Percentiles rank a stretch among this genome's conserved stretches.
phyloP scores from a whole-genome alignment of 2,888 invertebrate genomes.

The Himalopsyche japonica region DNA sequence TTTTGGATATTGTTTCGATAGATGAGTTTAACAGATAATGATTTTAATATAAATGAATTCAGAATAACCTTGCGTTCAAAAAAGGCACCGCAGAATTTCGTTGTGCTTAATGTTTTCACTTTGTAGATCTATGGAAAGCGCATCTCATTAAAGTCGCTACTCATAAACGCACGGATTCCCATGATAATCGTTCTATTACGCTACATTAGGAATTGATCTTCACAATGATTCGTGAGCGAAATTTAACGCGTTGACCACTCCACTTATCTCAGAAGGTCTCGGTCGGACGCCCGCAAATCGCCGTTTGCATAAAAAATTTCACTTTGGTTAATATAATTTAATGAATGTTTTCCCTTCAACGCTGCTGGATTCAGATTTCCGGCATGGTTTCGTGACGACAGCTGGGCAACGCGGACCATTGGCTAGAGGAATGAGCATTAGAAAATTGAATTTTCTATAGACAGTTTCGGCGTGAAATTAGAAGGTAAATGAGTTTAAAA shows the following conservation, averaged over 20 bases:
- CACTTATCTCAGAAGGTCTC: neutral
- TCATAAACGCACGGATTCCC: neutral
- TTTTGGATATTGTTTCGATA: too few relatives aligned
- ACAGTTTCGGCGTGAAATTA: too few relatives aligned
- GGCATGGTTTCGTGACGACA: neutral
- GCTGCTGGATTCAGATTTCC: neutral
- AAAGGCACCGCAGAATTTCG: too few relatives aligned
- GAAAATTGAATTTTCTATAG: neutral
- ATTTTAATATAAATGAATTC: too few relatives aligned
- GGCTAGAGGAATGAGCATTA: neutral
- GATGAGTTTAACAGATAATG: too few relatives aligned
- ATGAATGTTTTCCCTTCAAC: neutral
- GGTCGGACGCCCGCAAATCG: neutral
- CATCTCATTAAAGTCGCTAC: too few relatives aligned
- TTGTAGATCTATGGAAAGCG: too few relatives aligned
- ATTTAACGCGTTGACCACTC: neutral
- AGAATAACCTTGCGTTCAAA: too few relatives aligned
- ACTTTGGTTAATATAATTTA: neutral
- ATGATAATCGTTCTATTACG: neutral
- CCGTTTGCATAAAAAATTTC: neutral
- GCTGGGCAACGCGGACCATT: neutral
- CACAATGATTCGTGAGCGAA: neutral
- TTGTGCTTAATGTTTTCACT: too few relatives aligned
- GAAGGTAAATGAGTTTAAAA: too few relatives aligned
- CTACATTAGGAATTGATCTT: neutral